Evolutionary conservation across 2,797 vertebrate genomes (phyloP).

Genomic region (Galago senegalensis): DNA sequence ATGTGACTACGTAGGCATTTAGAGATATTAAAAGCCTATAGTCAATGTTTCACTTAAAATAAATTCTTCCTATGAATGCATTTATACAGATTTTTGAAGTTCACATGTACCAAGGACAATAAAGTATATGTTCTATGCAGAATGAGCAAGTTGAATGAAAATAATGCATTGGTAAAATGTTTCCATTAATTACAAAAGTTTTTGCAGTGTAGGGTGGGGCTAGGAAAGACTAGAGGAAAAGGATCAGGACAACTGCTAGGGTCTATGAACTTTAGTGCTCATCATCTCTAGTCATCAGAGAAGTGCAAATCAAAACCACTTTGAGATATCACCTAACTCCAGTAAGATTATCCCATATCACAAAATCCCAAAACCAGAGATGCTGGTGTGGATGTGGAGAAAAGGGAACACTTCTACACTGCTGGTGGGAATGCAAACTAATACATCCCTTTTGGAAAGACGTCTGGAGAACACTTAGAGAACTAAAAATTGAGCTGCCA

Average conservation of each 20-base stretch:
- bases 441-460: too few species aligned
- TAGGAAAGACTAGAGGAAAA: not conserved
- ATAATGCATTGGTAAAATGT: not conserved
- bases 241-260: not conserved
- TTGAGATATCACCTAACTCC: too few species aligned
- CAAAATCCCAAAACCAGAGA: too few species aligned
- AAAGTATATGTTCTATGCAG: not conserved
- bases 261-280: not conserved
- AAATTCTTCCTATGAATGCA: not conserved
- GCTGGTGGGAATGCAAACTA: too few species aligned
- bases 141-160: not conserved
- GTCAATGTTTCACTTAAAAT: conserved; percentile 40
- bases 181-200: not conserved
- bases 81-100: not conserved
- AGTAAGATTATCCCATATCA: too few species aligned
- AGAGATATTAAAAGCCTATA: not conserved
- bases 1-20: not conserved
- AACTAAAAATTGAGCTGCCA: too few species aligned
- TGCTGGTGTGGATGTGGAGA: too few species aligned
- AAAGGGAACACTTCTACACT: too few species aligned
- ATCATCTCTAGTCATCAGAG: too few species aligned
- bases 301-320: too few species aligned
- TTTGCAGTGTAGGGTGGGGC: not conserved
- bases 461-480: too few species aligned
- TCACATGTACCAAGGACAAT: not conserved